These are phyloP conservation scores for Sinella curviseta DNA, from an alignment of 1,140 invertebrate species.

Conservation along the genomic window DNA sequence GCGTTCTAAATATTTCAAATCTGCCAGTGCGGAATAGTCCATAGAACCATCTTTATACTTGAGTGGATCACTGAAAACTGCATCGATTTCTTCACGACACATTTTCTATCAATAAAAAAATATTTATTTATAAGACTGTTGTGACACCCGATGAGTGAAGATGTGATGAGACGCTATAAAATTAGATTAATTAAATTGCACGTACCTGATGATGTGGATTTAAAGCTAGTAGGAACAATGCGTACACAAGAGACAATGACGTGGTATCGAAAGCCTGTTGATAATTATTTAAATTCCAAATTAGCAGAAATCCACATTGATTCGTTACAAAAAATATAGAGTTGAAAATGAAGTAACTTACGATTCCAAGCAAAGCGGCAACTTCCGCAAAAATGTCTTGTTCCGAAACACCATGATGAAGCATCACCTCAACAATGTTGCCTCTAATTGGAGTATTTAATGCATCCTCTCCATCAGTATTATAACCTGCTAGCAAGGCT, in stretches of 20 bases:
- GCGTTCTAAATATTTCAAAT: constrained; percentile 64
- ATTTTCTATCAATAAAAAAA: background rate
- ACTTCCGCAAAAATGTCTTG: background rate
- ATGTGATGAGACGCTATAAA: no score
- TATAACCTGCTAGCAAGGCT: background rate
- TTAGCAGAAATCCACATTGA: no score
- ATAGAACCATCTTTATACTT: background rate
- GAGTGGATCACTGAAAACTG: background rate
- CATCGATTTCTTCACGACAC: background rate
- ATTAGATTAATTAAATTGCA: no score
- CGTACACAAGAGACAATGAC: background rate
- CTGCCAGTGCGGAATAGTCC: constrained; percentile 55
- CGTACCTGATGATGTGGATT: background rate
- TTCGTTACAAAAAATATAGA: no score
- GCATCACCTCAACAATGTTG: background rate
- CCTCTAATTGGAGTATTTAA: background rate
- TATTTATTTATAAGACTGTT: no score
- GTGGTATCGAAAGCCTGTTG: background rate
- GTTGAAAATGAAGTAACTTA: background rate
- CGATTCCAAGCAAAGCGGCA: background rate
- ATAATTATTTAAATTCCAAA: background rate
- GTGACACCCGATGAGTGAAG: no score
- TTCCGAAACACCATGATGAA: background rate
- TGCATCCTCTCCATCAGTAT: background rate
- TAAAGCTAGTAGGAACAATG: background rate